These are phyloP conservation scores for Rhagonycha lutea DNA, from an alignment of 2,888 invertebrate genomes.

Conservation along the genomic window DNA sequence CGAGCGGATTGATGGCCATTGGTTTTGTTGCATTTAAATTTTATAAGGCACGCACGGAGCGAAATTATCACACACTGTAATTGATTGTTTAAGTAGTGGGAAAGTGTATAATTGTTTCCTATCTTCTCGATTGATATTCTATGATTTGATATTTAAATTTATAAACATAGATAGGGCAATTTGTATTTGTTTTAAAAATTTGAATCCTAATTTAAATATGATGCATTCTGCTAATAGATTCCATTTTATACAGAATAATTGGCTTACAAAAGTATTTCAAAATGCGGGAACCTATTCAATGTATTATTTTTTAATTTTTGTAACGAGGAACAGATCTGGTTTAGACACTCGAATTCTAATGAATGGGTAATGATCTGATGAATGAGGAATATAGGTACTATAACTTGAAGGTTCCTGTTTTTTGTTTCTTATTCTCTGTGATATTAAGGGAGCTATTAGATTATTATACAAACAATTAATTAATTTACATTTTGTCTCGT, in stretches of 20 bases:
- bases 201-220: neutral
- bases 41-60: constrained; percentile 82
- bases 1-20: constrained; percentile 77
- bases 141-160: neutral
- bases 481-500: neutral
- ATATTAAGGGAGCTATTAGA: constrained; percentile 8
- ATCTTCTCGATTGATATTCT: neutral
- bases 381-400: neutral
- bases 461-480: neutral
- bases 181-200: neutral
- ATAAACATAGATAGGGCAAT: neutral
- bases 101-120: neutral
- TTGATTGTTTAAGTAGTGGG: constrained; percentile 2
- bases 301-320: neutral
- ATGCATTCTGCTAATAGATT: constrained; percentile 15
- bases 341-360: neutral
- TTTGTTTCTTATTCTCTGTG: constrained; percentile 17
- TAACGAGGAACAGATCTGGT: neutral
- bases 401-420: constrained; percentile 2
- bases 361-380: neutral
- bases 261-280: neutral
- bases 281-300: neutral
- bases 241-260: neutral
- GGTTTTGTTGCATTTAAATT: constrained; percentile 85
- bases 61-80: constrained; percentile 89